These are phyloP conservation scores for Catagonus wagneri DNA, from an alignment of 2,113 vertebrate species.

Conservation along the genomic window DNA sequence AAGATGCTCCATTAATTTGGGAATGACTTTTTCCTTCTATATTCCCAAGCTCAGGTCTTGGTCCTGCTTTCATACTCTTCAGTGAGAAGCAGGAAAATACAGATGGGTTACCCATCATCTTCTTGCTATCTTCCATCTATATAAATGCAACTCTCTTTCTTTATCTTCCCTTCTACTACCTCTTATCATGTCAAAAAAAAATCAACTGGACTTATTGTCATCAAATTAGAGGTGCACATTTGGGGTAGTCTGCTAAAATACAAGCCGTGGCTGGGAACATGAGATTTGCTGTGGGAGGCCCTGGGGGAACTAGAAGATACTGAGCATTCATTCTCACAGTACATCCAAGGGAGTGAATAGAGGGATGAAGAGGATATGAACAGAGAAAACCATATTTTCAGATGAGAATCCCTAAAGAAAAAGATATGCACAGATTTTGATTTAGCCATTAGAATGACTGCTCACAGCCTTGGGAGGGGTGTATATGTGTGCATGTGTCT, in stretches of 20 bases:
- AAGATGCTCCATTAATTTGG: background rate
- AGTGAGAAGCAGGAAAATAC: background rate
- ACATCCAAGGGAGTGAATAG: background rate
- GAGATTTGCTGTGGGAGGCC: background rate
- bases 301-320: background rate
- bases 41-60: background rate
- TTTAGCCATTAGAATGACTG: background rate
- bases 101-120: background rate
- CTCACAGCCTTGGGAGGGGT: background rate
- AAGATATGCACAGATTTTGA: background rate
- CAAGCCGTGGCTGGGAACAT: background rate
- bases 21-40: background rate
- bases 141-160: background rate
- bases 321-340: background rate
- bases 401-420: constrained; percentile 18
- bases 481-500: background rate
- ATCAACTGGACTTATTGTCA: background rate
- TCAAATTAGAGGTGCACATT: background rate
- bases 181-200: background rate
- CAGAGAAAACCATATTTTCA: constrained; percentile 4
- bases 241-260: background rate
- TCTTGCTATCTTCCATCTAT: background rate
- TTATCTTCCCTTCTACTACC: background rate
- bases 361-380: constrained; percentile 7
- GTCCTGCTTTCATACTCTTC: background rate